Evolutionary conservation across 2,797 vertebrate species (phyloP), one percentile per base, ranked within the genome.

Genomic region (Florisuga fusca): DNA sequence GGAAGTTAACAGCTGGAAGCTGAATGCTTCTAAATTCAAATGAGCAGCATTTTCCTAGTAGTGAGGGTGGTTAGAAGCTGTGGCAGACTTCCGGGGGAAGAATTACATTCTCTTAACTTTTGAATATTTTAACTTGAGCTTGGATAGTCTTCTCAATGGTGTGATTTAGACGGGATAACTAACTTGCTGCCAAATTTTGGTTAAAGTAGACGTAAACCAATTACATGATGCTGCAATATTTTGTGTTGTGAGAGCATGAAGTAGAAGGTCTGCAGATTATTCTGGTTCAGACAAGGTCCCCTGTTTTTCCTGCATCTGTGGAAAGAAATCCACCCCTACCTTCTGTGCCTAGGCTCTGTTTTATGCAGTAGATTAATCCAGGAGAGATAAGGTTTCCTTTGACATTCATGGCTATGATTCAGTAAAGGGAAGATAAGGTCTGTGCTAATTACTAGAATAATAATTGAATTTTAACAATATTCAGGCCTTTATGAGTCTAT

Each of bases 1-100:
- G 88, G 79, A 95, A 89, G 87, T 94, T 93, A 94, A 92, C 93
- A 94, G 87, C 90, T 96, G 93, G 90, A 96, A 93, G 87, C 14
- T 94, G 77, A 86, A 63, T 88, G 85, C 36, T 85, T 55, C 57
- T 91, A 88, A 86, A 94, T 84, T 88, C 76, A 95, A 82, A 86
- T 80, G 57, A 84, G 85, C 67, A 78, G 31, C 66, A 66, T 48
- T 91, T 90, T 90, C 85, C 46, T 90, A 55, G 43, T 55, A 88
- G 34, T 27, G 62, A 64, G 41, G 75, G 46, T 25, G 45, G 31
- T 57, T 83, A 80, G 75, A 82, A 91, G 58, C 33, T 1, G 3
- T 26, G 48, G 84, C 61, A 64, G 33, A 55, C 27, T 94, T 87
- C 27, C 58, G 75, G 38, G 18, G 29, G 58, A 77, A 85, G 34